A percentile compares a stretch with the other conserved stretches of the same genome.
Conservation (phyloP, 2,888 invertebrate species). For the Thera obeliscata region DNA sequence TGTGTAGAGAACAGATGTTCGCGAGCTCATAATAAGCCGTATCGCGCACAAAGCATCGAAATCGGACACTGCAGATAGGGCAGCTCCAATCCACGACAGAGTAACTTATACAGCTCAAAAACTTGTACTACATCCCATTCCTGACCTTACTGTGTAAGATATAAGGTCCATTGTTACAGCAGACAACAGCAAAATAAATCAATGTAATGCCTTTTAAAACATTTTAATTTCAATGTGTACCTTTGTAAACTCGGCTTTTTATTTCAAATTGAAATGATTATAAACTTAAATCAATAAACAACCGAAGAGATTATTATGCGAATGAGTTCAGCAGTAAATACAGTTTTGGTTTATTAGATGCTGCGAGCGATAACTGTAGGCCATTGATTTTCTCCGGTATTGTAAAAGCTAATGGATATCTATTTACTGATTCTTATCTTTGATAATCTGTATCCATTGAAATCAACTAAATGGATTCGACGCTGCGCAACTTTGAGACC, state of each 20-base stretch:
- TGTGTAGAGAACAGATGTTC: slow-evolving; percentile 79
- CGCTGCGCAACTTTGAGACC: slow-evolving; percentile 58
- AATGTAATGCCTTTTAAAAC: slow-evolving; percentile 60
- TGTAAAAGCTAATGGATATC: slow-evolving; percentile 63
- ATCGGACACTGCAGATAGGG: slow-evolving; percentile 83
- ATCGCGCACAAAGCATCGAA: slow-evolving; percentile 82
- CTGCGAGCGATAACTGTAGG: slow-evolving; percentile 38
- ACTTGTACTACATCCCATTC: slow-evolving; percentile 49
- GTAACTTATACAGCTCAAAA: slow-evolving; percentile 55
- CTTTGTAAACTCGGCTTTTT: slow-evolving; percentile 66
- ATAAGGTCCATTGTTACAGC: slow-evolving; percentile 40
- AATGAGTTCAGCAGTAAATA: slow-evolving; percentile 31
- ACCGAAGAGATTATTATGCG: slow-evolving; percentile 34
- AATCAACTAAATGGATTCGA: slow-evolving; percentile 65
- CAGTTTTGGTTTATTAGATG: slow-evolving; percentile 28
- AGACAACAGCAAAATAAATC: slow-evolving; percentile 35
- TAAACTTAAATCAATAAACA: slow-evolving; percentile 39
- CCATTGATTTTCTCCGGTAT: slow-evolving; percentile 61
- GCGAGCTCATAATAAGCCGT: slow-evolving; percentile 81
- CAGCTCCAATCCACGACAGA: slow-evolving; percentile 70
- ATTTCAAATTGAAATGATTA: slow-evolving; percentile 53
- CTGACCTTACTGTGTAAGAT: slow-evolving; percentile 45
- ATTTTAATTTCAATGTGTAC: slow-evolving; percentile 78
- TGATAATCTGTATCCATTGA: slow-evolving; percentile 69
- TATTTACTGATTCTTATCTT: slow-evolving; percentile 73